Conservation (phyloP, 2,113 vertebrate genomes). For the Okapia johnstoni region DNA sequence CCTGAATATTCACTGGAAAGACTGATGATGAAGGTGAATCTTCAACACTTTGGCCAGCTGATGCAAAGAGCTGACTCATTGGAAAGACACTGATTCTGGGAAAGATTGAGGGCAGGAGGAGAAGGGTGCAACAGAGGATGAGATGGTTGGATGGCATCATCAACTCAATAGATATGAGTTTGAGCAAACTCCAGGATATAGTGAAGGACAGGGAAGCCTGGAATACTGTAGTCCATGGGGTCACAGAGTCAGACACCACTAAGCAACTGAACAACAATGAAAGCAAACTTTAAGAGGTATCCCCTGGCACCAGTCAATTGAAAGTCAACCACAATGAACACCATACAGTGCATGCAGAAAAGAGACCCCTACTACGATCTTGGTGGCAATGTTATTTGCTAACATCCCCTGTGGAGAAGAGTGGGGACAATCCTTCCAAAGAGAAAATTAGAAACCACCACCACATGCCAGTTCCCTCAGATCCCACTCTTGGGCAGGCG, state of each 20-base stretch:
- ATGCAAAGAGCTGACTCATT: not conserved
- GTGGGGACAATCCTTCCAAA: not conserved
- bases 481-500: not conserved
- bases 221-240: not conserved
- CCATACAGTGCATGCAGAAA: fast-evolving
- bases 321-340: not conserved
- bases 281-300: not conserved
- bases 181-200: not conserved
- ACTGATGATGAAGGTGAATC: not conserved
- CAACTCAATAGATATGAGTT: not conserved
- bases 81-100: not conserved
- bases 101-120: not conserved
- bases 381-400: not conserved
- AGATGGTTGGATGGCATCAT: not conserved
- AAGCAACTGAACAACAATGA: not conserved
- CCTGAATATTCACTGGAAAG: not conserved
- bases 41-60: not conserved
- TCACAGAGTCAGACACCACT: not conserved
- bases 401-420: not conserved
- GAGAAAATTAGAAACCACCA: not conserved
- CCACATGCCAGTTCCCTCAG: not conserved
- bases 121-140: not conserved
- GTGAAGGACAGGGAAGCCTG: not conserved
- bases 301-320: not conserved
- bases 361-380: fast-evolving